Conservation (phyloP, 2,113 vertebrate species). For the Coturnix japonica region DNA sequence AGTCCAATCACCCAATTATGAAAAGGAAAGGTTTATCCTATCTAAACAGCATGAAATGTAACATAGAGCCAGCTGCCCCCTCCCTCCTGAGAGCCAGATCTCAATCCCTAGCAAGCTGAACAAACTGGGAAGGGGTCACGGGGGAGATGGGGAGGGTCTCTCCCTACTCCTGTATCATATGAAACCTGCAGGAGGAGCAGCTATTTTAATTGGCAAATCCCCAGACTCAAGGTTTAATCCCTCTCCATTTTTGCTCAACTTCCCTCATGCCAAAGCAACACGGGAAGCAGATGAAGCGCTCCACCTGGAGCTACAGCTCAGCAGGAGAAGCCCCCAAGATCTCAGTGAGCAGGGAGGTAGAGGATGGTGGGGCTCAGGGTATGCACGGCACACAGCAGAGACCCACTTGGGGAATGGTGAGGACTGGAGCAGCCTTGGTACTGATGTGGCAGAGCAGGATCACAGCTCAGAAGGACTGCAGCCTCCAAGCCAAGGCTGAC, state of each 20-base stretch:
- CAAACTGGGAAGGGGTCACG: conserved; percentile 15
- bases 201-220: conserved; percentile 55
- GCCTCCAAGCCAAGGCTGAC: background rate
- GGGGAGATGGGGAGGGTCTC: conserved; percentile 44
- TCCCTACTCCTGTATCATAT: conserved; percentile 13
- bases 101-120: conserved; percentile 70
- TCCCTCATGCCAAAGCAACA: background rate
- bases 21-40: conserved; percentile 75
- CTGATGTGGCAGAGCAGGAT: background rate
- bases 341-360: background rate
- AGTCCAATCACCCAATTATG: conserved; percentile 69
- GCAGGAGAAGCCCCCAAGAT: rapidly evolving
- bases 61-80: conserved; percentile 52
- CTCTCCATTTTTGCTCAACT: background rate
- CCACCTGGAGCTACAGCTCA: background rate
- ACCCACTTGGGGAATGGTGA: rapidly evolving
- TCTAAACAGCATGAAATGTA: conserved; percentile 75
- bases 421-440: background rate
- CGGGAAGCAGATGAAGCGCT: rapidly evolving
- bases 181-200: conserved; percentile 55
- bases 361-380: background rate
- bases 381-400: background rate
- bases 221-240: conserved; percentile 36
- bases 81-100: conserved; percentile 42
- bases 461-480: background rate